A percentile compares a stretch with the other conserved stretches of the same genome.
phyloP scores from a whole-genome alignment of 2,113 vertebrate species.

The Bos taurus region DNA sequence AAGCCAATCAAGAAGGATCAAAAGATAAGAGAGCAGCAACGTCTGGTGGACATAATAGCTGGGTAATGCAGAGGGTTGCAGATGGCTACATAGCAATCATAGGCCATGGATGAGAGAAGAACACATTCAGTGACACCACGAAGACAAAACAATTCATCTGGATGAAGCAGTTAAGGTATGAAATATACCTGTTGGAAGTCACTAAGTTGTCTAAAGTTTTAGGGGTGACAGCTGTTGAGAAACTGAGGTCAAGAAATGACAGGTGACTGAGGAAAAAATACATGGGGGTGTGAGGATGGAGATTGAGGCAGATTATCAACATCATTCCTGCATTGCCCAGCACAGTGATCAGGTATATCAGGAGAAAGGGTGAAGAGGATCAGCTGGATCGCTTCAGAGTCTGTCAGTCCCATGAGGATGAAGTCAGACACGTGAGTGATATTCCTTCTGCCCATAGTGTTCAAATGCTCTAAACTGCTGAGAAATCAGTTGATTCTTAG shows the following conservation, averaged over 20 bases:
- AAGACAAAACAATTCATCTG: constrained; percentile 25
- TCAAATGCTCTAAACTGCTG: not conserved
- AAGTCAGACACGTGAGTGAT: not conserved
- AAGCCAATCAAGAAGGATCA: not conserved
- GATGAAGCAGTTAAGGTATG: not conserved
- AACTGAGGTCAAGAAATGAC: constrained; percentile 43
- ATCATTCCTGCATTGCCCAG: not conserved
- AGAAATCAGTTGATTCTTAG: not conserved
- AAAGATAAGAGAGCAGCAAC: not conserved
- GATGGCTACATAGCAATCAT: constrained; percentile 21
- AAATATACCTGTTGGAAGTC: not conserved
- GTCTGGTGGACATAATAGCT: not conserved
- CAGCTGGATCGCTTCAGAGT: not conserved
- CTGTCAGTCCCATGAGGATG: constrained; percentile 51
- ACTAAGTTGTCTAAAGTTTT: constrained; percentile 29
- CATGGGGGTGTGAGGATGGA: constrained; percentile 6
- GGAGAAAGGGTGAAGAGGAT: not conserved
- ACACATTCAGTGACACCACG: not conserved
- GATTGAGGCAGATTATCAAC: not conserved
- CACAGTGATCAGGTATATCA: constrained; percentile 43
- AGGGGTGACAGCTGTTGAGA: not conserved
- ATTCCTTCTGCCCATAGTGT: not conserved
- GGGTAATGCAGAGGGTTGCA: constrained; percentile 12
- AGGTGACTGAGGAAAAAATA: constrained; percentile 48
- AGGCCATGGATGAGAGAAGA: constrained; percentile 17